Evolutionary conservation across 1,140 invertebrate species (phyloP), one percentile per base, ranked within the genome.

Genomic region (Drosophila sucinea): DNA sequence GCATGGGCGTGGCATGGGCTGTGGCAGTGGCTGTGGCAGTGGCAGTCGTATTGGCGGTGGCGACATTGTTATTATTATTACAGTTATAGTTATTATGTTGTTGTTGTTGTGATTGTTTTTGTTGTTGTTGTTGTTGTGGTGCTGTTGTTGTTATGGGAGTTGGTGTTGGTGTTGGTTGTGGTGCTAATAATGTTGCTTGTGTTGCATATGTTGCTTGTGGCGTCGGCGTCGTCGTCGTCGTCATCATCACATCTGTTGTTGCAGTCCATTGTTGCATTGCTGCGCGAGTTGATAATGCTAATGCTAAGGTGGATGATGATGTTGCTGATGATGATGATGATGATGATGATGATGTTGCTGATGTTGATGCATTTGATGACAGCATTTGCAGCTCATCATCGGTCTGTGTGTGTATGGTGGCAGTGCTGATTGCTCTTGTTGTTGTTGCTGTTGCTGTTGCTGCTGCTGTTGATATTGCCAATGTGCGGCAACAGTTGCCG

Each of bases 331-430:
- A 27, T 73, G 38, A 33, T 60, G 27, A 64, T 17, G 7, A 51
- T 38, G 41, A 30, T 68, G 25, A 6, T 61, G 71, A 17, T 58
- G 33, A 23, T 64, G 68, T 30, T 63, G 77, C 63, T 77, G 57
- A 61, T 77, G 17, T 47, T 17, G 44, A 51, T 51, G 44, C 25
- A 27, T 27, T 51, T 51, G 3, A 51, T 51, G 44, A 25, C 33
- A 71, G 38, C 64, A 79, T 60, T 60, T 74, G 57, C 41, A 73
- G 71, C 69, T 74, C 35, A 30, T 91, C 90, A 58, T 90, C 84
- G 25, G 90, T 91, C 63, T 91, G 90, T 55, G 90, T 91, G 58
- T 91, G 74, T 29, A 80, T 86, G 41, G 71, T 87, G 41, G 81
- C 79, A 64, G 84, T 86, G 73, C 73, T 77, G 44, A 61, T 38